These are phyloP conservation scores for Drosophila pruinosa DNA, from an alignment of 1,140 invertebrate species.

Conservation along the genomic window DNA sequence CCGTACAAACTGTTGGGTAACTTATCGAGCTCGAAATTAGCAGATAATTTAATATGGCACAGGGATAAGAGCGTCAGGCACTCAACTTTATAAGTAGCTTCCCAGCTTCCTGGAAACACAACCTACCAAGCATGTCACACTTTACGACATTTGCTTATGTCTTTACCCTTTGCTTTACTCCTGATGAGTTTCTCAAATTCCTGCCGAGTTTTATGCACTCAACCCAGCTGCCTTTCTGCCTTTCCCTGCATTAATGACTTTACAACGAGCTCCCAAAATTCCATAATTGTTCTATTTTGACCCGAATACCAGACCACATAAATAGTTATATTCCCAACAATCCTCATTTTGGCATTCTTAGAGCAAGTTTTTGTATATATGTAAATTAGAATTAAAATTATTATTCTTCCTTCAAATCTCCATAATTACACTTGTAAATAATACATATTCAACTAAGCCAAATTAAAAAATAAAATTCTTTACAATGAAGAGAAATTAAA, in stretches of 20 bases:
- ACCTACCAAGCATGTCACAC: background rate
- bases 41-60: background rate
- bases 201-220: too few relatives aligned
- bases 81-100: background rate
- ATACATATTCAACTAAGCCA: background rate
- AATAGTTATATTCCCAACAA: too few relatives aligned
- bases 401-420: too few relatives aligned
- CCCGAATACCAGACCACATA: too few relatives aligned
- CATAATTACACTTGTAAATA: background rate
- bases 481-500: too few relatives aligned
- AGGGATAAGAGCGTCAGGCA: background rate
- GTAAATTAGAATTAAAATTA: too few relatives aligned
- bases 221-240: background rate
- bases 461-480: too few relatives aligned
- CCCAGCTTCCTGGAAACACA: background rate
- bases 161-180: background rate
- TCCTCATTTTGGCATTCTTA: too few relatives aligned
- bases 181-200: background rate
- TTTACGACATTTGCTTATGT: background rate
- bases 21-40: slow-evolving; percentile 10
- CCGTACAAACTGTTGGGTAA: background rate
- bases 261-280: background rate
- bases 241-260: background rate
- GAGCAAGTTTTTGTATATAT: background rate
- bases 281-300: too few relatives aligned